A percentile compares a stretch with the other conserved stretches of the same genome.
Evolutionary conservation across 2,888 invertebrate genomes (phyloP).

Genomic region (Glyphotaelius pellucidus): DNA sequence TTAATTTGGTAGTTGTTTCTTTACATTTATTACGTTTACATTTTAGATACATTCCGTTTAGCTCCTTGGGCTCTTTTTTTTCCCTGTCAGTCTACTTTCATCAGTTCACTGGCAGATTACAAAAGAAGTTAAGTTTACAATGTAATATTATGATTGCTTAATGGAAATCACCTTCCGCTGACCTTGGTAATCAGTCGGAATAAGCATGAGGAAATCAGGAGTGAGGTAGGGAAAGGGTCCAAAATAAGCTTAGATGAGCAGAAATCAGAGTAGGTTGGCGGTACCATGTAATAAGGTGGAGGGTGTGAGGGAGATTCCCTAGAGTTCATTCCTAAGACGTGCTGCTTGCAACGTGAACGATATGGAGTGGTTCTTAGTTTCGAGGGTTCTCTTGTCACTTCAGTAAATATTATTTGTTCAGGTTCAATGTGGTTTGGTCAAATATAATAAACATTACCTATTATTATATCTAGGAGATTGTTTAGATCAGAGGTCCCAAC

Average conservation of each 20-base stretch:
- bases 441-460: not conserved
- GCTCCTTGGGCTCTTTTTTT: not conserved
- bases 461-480: too few species aligned
- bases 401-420: not conserved
- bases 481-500: too few species aligned
- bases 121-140: too few species aligned
- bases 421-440: not conserved
- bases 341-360: not conserved
- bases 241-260: not conserved
- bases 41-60: not conserved
- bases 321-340: not conserved
- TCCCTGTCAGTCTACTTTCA: too few species aligned
- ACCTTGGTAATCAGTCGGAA: not conserved
- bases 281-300: not conserved
- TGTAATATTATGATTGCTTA: not conserved
- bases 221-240: not conserved
- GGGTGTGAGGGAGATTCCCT: not conserved
- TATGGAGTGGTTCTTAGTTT: not conserved
- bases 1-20: not conserved
- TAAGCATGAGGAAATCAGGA: not conserved
- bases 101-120: too few species aligned
- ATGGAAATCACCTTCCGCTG: not conserved
- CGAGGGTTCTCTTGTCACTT: not conserved
- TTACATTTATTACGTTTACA: not conserved
- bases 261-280: not conserved